Conservation (phyloP, 2,797 vertebrate genomes). For the Arnoldichthys spilopterus region DNA sequence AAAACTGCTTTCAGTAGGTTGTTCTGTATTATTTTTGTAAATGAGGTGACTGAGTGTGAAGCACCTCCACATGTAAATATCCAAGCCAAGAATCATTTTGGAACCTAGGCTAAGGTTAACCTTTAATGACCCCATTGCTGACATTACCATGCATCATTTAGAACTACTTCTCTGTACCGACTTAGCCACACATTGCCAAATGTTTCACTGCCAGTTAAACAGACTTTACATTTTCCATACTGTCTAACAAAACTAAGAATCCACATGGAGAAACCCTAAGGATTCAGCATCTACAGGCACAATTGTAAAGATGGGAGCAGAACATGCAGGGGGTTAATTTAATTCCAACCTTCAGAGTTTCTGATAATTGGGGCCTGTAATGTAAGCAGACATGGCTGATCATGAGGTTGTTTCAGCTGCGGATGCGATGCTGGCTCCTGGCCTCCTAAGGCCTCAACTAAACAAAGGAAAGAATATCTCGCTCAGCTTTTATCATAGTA, state of each 20-base stretch:
- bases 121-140: neutral
- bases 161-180: too few relatives aligned
- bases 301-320: conserved; percentile 21
- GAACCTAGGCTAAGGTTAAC: neutral
- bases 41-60: too few relatives aligned
- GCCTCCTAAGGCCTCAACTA: conserved; percentile 6
- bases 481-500: neutral
- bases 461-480: neutral
- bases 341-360: conserved; percentile 33
- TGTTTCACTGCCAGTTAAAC: neutral
- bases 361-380: conserved; percentile 49
- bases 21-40: too few relatives aligned
- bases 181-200: neutral
- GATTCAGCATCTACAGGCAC: neutral
- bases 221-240: neutral
- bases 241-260: conserved; percentile 17
- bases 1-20: too few relatives aligned
- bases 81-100: neutral
- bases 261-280: neutral
- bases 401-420: conserved; percentile 43
- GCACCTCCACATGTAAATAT: neutral
- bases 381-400: conserved; percentile 42
- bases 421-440: conserved; percentile 13
- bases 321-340: conserved; percentile 46
- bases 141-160: conserved; percentile 2